These are phyloP conservation scores for Caenorhabditis sp. DNA, from an alignment of 2,888 invertebrate species.

Conservation along the genomic window DNA sequence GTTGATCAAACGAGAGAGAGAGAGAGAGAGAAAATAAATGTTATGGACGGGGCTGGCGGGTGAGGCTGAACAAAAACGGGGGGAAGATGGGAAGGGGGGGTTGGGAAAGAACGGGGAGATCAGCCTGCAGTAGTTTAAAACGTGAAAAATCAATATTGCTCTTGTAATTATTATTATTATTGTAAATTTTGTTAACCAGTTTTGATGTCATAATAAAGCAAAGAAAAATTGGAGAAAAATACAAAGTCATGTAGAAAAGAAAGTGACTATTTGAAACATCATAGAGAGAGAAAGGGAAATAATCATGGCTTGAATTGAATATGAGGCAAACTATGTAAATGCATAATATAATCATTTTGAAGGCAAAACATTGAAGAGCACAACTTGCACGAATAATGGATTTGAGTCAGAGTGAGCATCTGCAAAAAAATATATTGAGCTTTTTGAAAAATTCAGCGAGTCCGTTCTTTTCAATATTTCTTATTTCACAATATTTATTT, in stretches of 20 bases:
- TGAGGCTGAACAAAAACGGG: not conserved
- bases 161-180: conserved; percentile 1
- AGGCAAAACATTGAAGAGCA: conserved; percentile 59
- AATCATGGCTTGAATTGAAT: conserved; percentile 5
- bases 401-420: conserved; percentile 64
- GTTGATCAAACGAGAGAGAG: conserved; percentile 1
- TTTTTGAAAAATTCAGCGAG: not conserved
- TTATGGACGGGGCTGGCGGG: not conserved
- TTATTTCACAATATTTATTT: no score
- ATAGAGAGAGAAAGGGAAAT: not conserved
- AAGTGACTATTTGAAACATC: conserved; percentile 3
- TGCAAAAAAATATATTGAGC: conserved; percentile 23
- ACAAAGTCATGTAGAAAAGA: not conserved
- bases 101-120: conserved; percentile 6
- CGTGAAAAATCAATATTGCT: not conserved
- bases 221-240: not conserved
- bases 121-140: conserved; percentile 10
- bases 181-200: not conserved
- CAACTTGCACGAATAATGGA: conserved; percentile 63
- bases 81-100: not conserved
- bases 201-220: conserved; percentile 2
- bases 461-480: no score
- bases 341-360: conserved; percentile 52
- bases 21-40: conserved; percentile 1
- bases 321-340: conserved; percentile 12